Base-by-base conservation (phyloP, 2,888 invertebrate genomes). In the Phaedon cochleariae region DNA sequence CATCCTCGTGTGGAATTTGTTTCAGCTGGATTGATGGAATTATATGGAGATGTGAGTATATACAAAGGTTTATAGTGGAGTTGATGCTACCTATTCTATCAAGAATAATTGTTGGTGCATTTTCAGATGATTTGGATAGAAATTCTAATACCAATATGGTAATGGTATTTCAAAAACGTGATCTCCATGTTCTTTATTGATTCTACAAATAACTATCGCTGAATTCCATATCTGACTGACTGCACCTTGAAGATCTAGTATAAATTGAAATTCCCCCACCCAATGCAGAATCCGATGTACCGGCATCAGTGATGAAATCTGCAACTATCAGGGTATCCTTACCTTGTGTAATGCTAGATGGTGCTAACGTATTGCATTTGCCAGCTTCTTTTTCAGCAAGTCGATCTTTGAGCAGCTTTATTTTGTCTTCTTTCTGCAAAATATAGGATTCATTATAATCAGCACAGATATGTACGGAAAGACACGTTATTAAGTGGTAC, bases 151-250 rank as follows among this genome's bases (percentile, higher is more conserved):
- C n/a, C n/a, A n/a, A n/a, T n/a, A n/a, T n/a, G n/a, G n/a, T n/a
- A n/a, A n/a, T n/a, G n/a, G n/a, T n/a, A n/a, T n/a, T n/a, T n/a
- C n/a, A n/a, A n/a, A n/a, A n/a, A n/a, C n/a, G n/a, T n/a, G n/a
- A n/a, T n/a, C n/a, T n/a, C n/a, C n/a, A n/a, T n/a, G n/a, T 26
- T 26, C 7, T 26, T 3, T 26, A 26, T 7, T 26, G 26, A 26
- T 2, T 34, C 54, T 59, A 94, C 79, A 94, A 88, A 84, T 94
- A 95, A 81, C 94, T 93, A 83, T 94, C 94, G 72, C 94, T 94
- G 84, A 94, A 93, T 83, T 95, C 94, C 80, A 93, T 89, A 84
- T 94, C 94, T 68, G 94, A 94, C 83, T 92, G 92, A 82, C 93
- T 93, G 80, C 93, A 93, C 77, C 92, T 88, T 70, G 92, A 92